Conservation (phyloP, 2,113 vertebrate genomes). For the Pseudorectes ferrugineus region DNA sequence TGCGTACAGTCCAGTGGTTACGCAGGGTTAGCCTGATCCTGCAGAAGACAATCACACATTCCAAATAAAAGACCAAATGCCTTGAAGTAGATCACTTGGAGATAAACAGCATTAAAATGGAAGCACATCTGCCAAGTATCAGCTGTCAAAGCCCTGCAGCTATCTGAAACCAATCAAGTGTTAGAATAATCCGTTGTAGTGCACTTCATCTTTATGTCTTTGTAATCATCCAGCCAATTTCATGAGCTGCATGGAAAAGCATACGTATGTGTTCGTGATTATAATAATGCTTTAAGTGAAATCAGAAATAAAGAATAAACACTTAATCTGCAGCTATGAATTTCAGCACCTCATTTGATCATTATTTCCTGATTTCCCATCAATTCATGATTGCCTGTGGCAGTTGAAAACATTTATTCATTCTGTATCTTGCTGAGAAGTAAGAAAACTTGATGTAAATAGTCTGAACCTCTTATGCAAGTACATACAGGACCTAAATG, state of each 20-base stretch:
- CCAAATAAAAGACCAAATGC: conserved; percentile 29
- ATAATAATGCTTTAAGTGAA: conserved; percentile 17
- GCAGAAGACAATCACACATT: background rate
- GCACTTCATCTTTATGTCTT: conserved; percentile 36
- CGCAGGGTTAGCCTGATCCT: background rate
- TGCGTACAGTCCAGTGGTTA: background rate
- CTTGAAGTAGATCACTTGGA: conserved; percentile 47
- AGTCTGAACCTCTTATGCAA: background rate
- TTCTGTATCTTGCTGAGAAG: background rate
- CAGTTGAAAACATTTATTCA: background rate
- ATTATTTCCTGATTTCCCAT: background rate
- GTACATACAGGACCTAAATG: background rate
- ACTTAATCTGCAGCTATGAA: background rate
- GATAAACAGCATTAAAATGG: conserved; percentile 52
- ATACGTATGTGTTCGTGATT: background rate
- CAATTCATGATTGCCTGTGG: background rate
- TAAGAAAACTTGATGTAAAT: background rate
- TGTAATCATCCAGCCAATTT: conserved; percentile 46
- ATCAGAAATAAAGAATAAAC: background rate
- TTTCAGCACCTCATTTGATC: background rate
- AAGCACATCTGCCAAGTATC: conserved; percentile 53
- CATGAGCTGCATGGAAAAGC: background rate
- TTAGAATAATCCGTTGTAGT: conserved; percentile 36
- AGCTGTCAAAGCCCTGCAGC: conserved; percentile 45
- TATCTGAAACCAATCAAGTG: conserved; percentile 55